Conservation (phyloP, 2,888 invertebrate species). For the Meganola albula region DNA sequence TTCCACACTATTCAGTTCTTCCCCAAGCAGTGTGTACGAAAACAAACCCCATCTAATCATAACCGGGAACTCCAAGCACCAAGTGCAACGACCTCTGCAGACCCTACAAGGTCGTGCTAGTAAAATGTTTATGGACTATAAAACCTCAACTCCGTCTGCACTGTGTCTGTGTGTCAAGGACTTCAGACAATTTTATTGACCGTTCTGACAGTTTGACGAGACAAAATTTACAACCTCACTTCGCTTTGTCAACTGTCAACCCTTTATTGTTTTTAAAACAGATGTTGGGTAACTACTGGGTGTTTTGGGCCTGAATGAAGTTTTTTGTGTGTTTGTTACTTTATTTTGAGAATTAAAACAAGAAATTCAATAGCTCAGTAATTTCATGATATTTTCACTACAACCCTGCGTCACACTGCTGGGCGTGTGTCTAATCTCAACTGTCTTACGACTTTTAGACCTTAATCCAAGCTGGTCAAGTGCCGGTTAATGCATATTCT, state of each 20-base stretch:
- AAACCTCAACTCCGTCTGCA: conserved; percentile 70
- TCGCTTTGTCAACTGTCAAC: conserved; percentile 42
- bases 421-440: too few species aligned
- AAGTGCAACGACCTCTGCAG: conserved; percentile 74
- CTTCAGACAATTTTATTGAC: conserved; percentile 71
- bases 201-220: conserved; percentile 50
- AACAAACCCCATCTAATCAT: conserved; percentile 34
- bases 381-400: too few species aligned
- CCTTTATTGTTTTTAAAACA: conserved; percentile 40
- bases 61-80: conserved; percentile 46
- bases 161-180: conserved; percentile 75
- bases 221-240: conserved; percentile 42
- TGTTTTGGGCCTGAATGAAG: too few species aligned
- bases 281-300: conserved; percentile 26
- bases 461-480: too few species aligned
- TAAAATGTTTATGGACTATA: conserved; percentile 78
- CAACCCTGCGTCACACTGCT: too few species aligned
- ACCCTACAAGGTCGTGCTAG: conserved; percentile 76
- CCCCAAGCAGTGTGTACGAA: too few species aligned
- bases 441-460: too few species aligned
- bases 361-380: too few species aligned
- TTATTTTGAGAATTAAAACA: too few species aligned
- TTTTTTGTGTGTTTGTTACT: too few species aligned
- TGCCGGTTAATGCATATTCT: too few species aligned
- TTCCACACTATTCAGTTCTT: too few species aligned